phyloP scores from a whole-genome alignment of 1,140 invertebrate species.

The Pachyrhynchus sulphureomaculatus region DNA sequence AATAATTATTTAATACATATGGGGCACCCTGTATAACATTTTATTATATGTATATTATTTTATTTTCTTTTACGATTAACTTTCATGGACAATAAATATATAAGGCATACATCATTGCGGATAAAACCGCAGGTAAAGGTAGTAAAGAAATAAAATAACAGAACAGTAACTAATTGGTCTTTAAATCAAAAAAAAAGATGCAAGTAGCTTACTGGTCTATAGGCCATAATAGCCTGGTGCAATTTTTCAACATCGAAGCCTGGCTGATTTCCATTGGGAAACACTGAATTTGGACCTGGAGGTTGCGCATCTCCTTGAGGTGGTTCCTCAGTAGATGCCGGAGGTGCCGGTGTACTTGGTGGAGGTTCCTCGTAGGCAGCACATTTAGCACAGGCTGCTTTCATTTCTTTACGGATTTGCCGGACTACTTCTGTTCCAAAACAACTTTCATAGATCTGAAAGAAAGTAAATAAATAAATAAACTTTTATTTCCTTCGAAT shows the following conservation, averaged over 20 bases:
- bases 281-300: constrained; percentile 38
- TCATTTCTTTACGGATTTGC: constrained; percentile 67
- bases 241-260: constrained; percentile 54
- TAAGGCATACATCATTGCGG: no score
- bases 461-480: no score
- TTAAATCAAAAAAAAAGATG: no score
- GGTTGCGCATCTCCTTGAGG: constrained; percentile 41
- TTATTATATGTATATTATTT: no score
- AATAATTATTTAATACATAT: no score
- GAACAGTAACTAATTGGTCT: no score
- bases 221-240: constrained; percentile 55
- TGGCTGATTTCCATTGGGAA: constrained; percentile 35
- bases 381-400: constrained; percentile 63
- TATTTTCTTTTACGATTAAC: no score
- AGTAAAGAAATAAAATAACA: no score
- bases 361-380: constrained; percentile 50
- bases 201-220: constrained; percentile 45
- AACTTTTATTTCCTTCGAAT: no score
- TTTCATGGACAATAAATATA: no score
- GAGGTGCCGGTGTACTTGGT: constrained; percentile 50
- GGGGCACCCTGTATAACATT: no score
- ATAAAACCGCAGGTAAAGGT: no score
- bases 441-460: constrained; percentile 67
- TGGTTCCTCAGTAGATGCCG: constrained; percentile 48
- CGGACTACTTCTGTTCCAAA: constrained; percentile 64